A percentile compares a stretch with the other conserved stretches of the same genome.
Conservation (phyloP, 2,113 vertebrate genomes). For the Verasper variegatus region DNA sequence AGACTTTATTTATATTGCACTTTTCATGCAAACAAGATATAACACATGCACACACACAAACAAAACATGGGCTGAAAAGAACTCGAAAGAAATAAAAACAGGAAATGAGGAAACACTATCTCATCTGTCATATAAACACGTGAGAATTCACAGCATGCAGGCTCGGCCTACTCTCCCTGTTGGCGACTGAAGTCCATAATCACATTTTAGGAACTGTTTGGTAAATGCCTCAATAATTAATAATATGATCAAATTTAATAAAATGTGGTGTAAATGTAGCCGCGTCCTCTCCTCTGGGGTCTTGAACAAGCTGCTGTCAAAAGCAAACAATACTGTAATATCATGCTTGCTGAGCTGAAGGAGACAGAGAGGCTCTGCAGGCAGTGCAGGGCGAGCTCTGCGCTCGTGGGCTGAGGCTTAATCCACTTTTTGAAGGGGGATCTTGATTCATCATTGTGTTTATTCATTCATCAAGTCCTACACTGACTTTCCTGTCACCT, state of each 20-base stretch:
- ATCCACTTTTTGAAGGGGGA: neutral
- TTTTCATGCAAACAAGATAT: too few species aligned
- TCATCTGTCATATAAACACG: too few species aligned
- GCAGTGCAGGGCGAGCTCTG: conserved; percentile 10
- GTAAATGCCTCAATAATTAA: neutral
- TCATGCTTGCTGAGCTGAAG: conserved; percentile 17
- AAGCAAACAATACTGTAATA: neutral
- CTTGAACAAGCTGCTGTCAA: neutral
- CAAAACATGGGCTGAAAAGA: too few species aligned
- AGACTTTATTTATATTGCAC: too few species aligned
- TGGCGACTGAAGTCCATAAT: too few species aligned
- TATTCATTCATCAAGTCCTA: conserved; percentile 11
- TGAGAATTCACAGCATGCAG: too few species aligned
- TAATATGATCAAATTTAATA: neutral
- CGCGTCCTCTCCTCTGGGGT: neutral
- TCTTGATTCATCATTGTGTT: conserved; percentile 1
- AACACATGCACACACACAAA: too few species aligned
- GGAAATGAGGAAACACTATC: too few species aligned
- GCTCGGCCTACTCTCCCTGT: too few species aligned
- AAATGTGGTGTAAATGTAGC: neutral
- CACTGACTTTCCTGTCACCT: conserved; percentile 24
- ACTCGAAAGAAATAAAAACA: too few species aligned
- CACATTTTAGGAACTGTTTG: neutral
- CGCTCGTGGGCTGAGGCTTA: neutral
- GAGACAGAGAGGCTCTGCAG: neutral